Percentiles rank a stretch among this genome's conserved stretches.
phyloP scores from a whole-genome alignment of 2,888 invertebrate genomes.

The Orthosia gothica region DNA sequence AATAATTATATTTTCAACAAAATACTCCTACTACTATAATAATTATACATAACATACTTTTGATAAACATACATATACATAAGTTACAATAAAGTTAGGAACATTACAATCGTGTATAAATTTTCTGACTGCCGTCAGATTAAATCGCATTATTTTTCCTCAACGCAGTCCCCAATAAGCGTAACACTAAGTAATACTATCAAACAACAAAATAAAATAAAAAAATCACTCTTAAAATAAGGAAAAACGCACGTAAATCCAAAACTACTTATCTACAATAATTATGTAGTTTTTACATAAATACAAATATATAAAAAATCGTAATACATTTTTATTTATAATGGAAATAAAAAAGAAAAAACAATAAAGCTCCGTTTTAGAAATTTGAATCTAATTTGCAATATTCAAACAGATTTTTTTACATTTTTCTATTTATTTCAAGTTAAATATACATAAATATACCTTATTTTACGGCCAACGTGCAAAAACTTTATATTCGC shows the following conservation, averaged over 20 bases:
- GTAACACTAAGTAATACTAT: constrained; percentile 71
- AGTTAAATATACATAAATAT: constrained; percentile 80
- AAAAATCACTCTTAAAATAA: constrained; percentile 76
- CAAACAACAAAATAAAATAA: constrained; percentile 74
- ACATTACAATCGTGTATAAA: constrained; percentile 55
- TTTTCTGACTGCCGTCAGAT: constrained; percentile 44
- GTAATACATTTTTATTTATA: constrained; percentile 73
- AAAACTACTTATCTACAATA: constrained; percentile 79
- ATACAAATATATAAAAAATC: constrained; percentile 83
- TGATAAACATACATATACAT: constrained; percentile 41
- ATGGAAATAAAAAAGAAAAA: constrained; percentile 68
- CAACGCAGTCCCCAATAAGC: constrained; percentile 59
- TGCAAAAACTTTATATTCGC: constrained; percentile 81
- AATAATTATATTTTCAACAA: constrained; percentile 21
- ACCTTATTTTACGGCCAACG: constrained; percentile 83
- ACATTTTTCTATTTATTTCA: constrained; percentile 71
- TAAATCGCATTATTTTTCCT: constrained; percentile 36
- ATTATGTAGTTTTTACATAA: constrained; percentile 79
- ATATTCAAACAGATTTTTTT: constrained; percentile 72
- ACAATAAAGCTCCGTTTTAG: constrained; percentile 81
- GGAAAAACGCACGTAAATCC: constrained; percentile 78
- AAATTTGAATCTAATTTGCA: constrained; percentile 78
- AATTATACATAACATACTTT: constrained; percentile 25
- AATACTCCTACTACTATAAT: constrained; percentile 32
- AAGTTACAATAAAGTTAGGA: constrained; percentile 61